phyloP scores from a whole-genome alignment of 2,797 vertebrate species.

The Linurgus olivaceus region DNA sequence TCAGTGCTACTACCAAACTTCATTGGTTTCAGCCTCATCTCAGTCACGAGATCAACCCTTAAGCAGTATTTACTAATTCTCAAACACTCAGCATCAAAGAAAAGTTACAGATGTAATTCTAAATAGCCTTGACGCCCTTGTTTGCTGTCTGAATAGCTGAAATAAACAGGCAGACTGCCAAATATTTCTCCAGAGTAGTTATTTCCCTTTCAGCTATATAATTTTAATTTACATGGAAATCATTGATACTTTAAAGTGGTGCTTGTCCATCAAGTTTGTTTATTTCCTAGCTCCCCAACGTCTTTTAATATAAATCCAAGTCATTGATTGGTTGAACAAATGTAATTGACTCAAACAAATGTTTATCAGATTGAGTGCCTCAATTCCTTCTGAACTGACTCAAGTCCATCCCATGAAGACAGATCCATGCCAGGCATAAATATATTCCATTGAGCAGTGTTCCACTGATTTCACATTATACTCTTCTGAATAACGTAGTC shows the following conservation, averaged over 20 bases:
- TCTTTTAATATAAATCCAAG: conserved; percentile 22
- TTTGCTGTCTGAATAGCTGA: conserved; percentile 47
- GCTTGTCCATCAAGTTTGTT: conserved; percentile 56
- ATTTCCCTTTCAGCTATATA: conserved; percentile 52
- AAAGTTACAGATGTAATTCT: conserved; percentile 62
- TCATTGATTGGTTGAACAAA: conserved; percentile 12
- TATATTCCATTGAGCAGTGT: neutral
- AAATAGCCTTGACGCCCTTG: conserved; percentile 48
- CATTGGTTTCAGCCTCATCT: neutral
- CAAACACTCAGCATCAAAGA: conserved; percentile 39
- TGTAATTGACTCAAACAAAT: neutral
- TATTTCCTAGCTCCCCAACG: conserved; percentile 39
- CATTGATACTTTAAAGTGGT: conserved; percentile 54
- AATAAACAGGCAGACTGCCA: conserved; percentile 58
- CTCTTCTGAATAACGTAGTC: neutral
- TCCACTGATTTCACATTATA: neutral
- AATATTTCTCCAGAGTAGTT: conserved; percentile 46
- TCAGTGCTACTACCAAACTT: neutral
- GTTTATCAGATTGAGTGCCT: neutral
- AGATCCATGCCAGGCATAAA: neutral
- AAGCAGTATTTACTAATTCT: conserved; percentile 34
- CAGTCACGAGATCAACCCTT: neutral
- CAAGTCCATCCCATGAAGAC: neutral
- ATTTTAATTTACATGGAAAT: conserved; percentile 71
- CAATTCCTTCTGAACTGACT: neutral